Conservation (phyloP, 2,797 vertebrate species). For the Acestrorhynchus altus region DNA sequence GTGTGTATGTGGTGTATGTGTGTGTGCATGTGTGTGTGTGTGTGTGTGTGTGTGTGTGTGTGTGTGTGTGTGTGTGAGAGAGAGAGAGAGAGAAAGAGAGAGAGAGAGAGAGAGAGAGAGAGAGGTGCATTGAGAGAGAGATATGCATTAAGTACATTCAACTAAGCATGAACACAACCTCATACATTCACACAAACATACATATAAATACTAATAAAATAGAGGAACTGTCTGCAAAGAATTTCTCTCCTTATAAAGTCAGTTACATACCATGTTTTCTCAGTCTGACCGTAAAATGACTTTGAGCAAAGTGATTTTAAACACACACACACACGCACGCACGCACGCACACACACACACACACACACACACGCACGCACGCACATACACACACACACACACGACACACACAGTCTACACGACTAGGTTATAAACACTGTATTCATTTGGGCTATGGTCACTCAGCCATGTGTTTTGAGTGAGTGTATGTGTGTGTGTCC, state of each 20-base stretch:
- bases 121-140: no score
- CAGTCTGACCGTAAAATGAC: slow-evolving; percentile 6
- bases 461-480: slow-evolving; percentile 14
- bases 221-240: slow-evolving; percentile 12
- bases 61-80: background rate
- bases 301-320: slow-evolving; percentile 29
- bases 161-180: background rate
- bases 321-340: background rate
- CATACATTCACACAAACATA: slow-evolving; percentile 34
- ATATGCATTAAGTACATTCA: background rate
- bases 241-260: background rate
- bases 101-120: background rate
- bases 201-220: slow-evolving; percentile 13
- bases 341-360: slow-evolving; percentile 33
- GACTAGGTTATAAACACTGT: slow-evolving; percentile 46
- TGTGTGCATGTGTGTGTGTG: slow-evolving; percentile 19
- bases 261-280: background rate
- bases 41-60: background rate
- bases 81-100: slow-evolving; percentile 4
- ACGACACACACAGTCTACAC: slow-evolving; percentile 15
- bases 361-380: slow-evolving; percentile 17
- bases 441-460: slow-evolving; percentile 42
- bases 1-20: slow-evolving; percentile 4
- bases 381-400: slow-evolving; percentile 30
- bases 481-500: slow-evolving; percentile 35